Evolutionary conservation across 2,888 invertebrate species (phyloP).

Genomic region (Polylopha cassiicola): DNA sequence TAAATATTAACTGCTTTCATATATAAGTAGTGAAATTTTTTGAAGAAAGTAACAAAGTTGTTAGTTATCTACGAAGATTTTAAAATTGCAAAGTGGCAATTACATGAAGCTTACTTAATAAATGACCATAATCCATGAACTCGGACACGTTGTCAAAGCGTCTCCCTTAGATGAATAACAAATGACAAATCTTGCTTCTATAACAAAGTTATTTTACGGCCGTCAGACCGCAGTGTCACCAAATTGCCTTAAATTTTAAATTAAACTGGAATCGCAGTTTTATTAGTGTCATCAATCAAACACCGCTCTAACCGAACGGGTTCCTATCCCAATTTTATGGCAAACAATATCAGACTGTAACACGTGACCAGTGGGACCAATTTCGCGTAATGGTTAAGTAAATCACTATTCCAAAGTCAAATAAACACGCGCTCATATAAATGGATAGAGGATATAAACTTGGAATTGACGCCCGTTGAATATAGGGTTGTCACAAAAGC

Average conservation of each 20-base stretch:
- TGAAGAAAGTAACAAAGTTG: too few species aligned
- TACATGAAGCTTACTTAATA: too few species aligned
- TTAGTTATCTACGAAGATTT: too few species aligned
- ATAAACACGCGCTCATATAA: constrained; percentile 71
- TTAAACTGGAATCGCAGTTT: constrained; percentile 76
- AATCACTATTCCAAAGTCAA: constrained; percentile 63
- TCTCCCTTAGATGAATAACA: constrained; percentile 12
- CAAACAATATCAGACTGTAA: constrained; percentile 49
- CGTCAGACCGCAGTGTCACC: constrained; percentile 62
- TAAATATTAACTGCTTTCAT: too few species aligned
- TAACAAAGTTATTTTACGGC: constrained; percentile 70
- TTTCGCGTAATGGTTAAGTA: constrained; percentile 37
- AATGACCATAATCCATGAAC: too few species aligned
- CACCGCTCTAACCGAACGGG: constrained; percentile 55
- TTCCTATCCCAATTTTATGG: constrained; percentile 33
- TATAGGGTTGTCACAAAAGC: constrained; percentile 28
- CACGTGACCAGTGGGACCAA: constrained; percentile 35
- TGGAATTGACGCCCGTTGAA: constrained; percentile 60
- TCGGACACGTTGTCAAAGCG: constrained; percentile 15
- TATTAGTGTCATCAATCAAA: constrained; percentile 77
- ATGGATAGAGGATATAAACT: constrained; percentile 67
- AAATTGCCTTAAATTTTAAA: constrained; percentile 76
- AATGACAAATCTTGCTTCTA: constrained; percentile 24
- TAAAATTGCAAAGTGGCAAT: too few species aligned
- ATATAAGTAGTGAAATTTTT: too few species aligned